Percentiles rank a stretch among this genome's conserved stretches.
phyloP scores from a whole-genome alignment of 1,140 invertebrate genomes.

The Leptinotarsa lineolata region DNA sequence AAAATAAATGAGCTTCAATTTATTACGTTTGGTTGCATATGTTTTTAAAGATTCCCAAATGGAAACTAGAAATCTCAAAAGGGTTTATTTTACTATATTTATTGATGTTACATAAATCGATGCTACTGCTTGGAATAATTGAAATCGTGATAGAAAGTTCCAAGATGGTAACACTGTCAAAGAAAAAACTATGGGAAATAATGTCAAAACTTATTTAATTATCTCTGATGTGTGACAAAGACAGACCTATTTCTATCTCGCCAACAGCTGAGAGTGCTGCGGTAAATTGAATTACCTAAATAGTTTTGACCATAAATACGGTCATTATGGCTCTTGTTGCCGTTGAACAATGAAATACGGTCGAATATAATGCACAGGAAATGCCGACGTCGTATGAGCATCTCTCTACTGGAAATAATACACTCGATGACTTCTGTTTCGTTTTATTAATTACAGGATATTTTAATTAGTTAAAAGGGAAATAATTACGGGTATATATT shows the following conservation, averaged over 20 bases:
- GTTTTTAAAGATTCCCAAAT: too few relatives aligned
- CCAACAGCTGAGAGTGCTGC: neutral
- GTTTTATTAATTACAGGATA: conserved; percentile 18
- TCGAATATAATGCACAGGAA: conserved; percentile 14
- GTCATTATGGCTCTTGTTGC: conserved; percentile 6
- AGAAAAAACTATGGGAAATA: too few relatives aligned
- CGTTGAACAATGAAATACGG: conserved; percentile 17
- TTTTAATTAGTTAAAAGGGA: conserved; percentile 22
- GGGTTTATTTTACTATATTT: too few relatives aligned
- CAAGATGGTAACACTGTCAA: too few relatives aligned
- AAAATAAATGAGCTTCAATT: too few relatives aligned
- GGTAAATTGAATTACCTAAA: conserved; percentile 26
- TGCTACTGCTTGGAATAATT: too few relatives aligned
- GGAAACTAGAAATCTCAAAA: too few relatives aligned
- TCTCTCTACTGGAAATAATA: conserved; percentile 18
- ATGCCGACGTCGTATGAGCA: conserved; percentile 14
- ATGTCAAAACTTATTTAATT: neutral
- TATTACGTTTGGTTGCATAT: too few relatives aligned
- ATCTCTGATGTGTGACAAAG: neutral
- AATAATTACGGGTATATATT: conserved; percentile 15
- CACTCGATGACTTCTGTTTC: conserved; percentile 13
- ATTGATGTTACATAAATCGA: too few relatives aligned
- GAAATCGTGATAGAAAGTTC: too few relatives aligned
- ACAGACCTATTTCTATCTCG: neutral
- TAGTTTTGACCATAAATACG: conserved; percentile 25